phyloP scores from a whole-genome alignment of 2,797 vertebrate genomes.

The Austrolebias charrua region DNA sequence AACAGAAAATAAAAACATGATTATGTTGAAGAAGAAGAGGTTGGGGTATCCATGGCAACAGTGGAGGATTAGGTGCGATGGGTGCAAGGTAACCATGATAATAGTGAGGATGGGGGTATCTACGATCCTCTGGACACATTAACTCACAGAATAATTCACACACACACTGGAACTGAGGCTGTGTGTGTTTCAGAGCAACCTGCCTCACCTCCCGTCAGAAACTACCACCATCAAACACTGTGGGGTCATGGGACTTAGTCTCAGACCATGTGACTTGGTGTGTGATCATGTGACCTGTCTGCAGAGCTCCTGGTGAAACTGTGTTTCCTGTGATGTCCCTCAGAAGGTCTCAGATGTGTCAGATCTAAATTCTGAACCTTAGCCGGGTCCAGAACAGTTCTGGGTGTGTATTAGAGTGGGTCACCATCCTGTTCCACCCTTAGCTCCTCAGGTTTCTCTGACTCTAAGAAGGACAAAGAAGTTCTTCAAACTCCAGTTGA shows the following conservation, averaged over 20 bases:
- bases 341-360: neutral
- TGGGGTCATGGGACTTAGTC: neutral
- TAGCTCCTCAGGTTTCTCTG: too few relatives aligned
- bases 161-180: slow-evolving; percentile 9
- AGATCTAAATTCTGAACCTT: neutral
- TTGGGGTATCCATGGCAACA: slow-evolving; percentile 59
- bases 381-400: neutral
- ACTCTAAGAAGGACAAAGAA: too few relatives aligned
- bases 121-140: slow-evolving; percentile 44
- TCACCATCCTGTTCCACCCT: too few relatives aligned
- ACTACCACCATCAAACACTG: neutral
- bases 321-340: too few relatives aligned
- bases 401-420: neutral
- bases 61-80: slow-evolving; percentile 11
- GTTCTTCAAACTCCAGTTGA: too few relatives aligned
- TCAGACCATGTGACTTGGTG: neutral
- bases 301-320: too few relatives aligned
- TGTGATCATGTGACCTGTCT: neutral
- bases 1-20: slow-evolving; percentile 61
- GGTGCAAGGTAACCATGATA: slow-evolving; percentile 58
- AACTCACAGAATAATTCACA: slow-evolving; percentile 10
- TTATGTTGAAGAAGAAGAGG: slow-evolving; percentile 8
- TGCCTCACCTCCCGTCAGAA: neutral
- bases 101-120: slow-evolving; percentile 34
- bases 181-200: slow-evolving; percentile 51